These are phyloP conservation scores for Tolypeutes matacus DNA, from an alignment of 2,797 vertebrate genomes.

Conservation along the genomic window DNA sequence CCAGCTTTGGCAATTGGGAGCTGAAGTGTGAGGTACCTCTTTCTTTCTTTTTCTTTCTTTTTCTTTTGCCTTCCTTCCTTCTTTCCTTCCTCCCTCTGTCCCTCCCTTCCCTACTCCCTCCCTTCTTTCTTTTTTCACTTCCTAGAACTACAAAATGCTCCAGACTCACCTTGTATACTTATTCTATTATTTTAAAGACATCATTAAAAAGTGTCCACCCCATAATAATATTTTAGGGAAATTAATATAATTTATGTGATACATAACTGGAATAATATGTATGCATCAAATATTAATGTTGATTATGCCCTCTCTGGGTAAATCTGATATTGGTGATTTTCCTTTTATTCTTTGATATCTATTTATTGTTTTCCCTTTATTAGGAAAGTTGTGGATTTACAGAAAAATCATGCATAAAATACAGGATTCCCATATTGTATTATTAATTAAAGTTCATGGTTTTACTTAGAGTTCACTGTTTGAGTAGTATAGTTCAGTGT, in stretches of 20 bases:
- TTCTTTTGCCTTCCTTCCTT: neutral
- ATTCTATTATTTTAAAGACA: neutral
- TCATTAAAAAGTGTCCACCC: neutral
- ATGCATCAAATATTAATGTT: neutral
- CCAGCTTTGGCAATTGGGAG: neutral
- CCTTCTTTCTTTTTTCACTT: neutral
- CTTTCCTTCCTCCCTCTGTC: neutral
- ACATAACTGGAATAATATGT: neutral
- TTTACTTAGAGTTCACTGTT: too few relatives aligned
- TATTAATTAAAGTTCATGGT: too few relatives aligned
- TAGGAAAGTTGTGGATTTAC: too few relatives aligned
- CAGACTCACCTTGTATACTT: neutral
- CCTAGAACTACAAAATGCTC: neutral
- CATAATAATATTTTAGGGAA: neutral
- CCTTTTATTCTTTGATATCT: neutral
- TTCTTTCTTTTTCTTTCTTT: neutral
- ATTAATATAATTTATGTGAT: neutral
- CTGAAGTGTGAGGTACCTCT: neutral
- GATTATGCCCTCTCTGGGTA: neutral
- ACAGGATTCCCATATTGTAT: too few relatives aligned
- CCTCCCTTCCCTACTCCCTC: too few relatives aligned
- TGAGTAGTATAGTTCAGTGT: too few relatives aligned
- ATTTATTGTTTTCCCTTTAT: neutral
- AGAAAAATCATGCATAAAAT: too few relatives aligned
- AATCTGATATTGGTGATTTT: neutral